A percentile compares a stretch with the other conserved stretches of the same genome.
phyloP scores from a whole-genome alignment of 2,113 vertebrate species.

The Chlorodrepanis virens region DNA sequence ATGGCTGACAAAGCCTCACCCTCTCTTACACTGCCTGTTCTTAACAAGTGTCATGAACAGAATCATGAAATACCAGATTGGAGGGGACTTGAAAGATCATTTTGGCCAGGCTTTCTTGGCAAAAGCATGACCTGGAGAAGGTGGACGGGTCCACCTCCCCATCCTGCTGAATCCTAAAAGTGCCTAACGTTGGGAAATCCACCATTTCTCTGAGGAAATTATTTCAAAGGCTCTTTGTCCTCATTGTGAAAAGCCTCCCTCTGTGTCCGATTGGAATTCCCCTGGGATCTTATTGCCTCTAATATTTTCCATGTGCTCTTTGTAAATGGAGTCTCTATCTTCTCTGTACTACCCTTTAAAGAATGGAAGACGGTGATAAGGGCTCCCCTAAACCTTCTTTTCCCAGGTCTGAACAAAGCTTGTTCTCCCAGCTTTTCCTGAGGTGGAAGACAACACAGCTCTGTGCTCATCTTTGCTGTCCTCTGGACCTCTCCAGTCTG shows the following conservation, averaged over 20 bases:
- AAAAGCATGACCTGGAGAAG: neutral
- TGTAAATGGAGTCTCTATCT: neutral
- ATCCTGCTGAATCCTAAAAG: neutral
- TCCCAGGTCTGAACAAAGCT: neutral
- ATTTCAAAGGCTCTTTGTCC: neutral
- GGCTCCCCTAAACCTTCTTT: neutral
- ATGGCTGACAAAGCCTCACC: accelerated
- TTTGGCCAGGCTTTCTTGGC: neutral
- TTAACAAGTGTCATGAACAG: neutral
- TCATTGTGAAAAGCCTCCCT: neutral
- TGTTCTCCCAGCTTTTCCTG: neutral
- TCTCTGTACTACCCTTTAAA: neutral
- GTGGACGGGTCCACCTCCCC: neutral
- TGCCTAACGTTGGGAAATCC: neutral
- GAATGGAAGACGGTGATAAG: neutral
- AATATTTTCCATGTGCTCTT: neutral
- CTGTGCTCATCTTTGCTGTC: too few species aligned
- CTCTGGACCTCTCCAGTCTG: neutral
- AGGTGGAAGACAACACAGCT: neutral
- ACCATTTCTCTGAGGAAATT: neutral
- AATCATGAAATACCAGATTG: neutral
- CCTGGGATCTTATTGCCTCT: accelerated
- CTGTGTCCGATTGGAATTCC: neutral
- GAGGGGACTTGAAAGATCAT: neutral
- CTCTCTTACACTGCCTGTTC: neutral